A percentile compares a stretch with the other conserved stretches of the same genome.
Evolutionary conservation across 2,797 vertebrate species (phyloP).

Genomic region (Amblyraja radiata): DNA sequence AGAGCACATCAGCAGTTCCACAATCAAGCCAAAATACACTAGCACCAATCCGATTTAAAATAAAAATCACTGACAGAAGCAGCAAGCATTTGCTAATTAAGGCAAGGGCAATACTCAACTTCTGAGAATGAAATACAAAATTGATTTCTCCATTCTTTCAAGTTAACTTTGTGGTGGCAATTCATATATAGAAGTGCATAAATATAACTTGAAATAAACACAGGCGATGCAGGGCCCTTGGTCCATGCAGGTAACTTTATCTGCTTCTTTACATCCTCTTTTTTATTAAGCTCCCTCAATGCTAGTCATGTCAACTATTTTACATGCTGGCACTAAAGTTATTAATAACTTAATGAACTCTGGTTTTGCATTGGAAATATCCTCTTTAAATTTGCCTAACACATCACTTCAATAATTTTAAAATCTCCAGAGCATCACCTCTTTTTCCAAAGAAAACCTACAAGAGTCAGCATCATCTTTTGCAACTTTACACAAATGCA

Average conservation of each 20-base stretch:
- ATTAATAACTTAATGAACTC: too few species aligned
- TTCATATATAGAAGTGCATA: not conserved
- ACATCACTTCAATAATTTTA: too few species aligned
- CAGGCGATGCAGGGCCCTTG: not conserved
- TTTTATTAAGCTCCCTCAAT: not conserved
- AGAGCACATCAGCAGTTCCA: not conserved
- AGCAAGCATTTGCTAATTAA: constrained; percentile 6
- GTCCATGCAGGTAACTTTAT: not conserved
- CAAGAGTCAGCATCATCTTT: too few species aligned
- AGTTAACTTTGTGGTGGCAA: not conserved
- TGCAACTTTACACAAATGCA: too few species aligned
- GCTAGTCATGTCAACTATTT: too few species aligned
- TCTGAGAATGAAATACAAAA: not conserved
- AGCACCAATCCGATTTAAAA: constrained; percentile 7
- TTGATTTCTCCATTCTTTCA: not conserved
- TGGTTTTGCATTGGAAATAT: too few species aligned
- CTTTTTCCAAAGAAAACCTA: too few species aligned
- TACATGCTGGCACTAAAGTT: too few species aligned
- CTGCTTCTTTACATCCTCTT: not conserved
- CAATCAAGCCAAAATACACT: constrained; percentile 13
- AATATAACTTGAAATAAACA: not conserved
- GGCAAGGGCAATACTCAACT: not conserved
- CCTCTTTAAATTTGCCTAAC: too few species aligned
- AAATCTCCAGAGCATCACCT: too few species aligned
- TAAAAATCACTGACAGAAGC: not conserved